Percentiles rank a stretch among this genome's conserved stretches.
Conservation (phyloP, 2,888 invertebrate species). For the Hoplodrina ambigua region DNA sequence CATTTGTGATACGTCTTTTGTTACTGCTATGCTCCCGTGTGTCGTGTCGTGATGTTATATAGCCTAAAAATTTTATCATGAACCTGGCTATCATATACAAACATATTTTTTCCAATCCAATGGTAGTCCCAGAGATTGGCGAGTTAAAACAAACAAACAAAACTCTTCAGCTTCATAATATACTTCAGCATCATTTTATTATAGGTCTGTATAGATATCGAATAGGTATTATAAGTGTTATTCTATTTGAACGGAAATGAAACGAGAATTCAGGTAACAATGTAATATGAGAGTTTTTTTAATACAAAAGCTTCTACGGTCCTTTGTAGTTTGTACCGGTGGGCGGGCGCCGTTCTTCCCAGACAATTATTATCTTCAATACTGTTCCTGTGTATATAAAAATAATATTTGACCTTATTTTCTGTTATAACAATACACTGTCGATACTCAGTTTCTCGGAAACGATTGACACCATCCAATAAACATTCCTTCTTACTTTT, state of each 20-base stretch:
- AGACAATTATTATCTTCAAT: constrained; percentile 46
- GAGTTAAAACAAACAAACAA: too few relatives aligned
- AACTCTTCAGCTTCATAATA: too few relatives aligned
- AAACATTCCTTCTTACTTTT: constrained; percentile 28
- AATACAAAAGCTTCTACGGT: constrained; percentile 30
- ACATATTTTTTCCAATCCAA: too few relatives aligned
- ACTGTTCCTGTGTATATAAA: constrained; percentile 22
- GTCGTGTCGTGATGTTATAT: too few relatives aligned
- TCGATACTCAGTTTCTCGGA: constrained; percentile 15
- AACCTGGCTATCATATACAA: too few relatives aligned
- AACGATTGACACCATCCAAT: constrained; percentile 37
- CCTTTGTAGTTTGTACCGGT: constrained; percentile 31
- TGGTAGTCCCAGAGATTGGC: too few relatives aligned
- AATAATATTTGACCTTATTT: constrained; percentile 22
- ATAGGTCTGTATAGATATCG: too few relatives aligned
- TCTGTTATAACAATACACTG: constrained; percentile 4
- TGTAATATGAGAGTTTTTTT: constrained; percentile 31
- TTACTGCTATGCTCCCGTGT: too few relatives aligned
- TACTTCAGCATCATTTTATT: too few relatives aligned
- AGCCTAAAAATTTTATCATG: too few relatives aligned
- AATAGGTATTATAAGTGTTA: background rate
- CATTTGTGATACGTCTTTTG: too few relatives aligned
- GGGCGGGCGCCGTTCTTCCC: constrained; percentile 9
- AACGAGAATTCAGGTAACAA: constrained; percentile 28
- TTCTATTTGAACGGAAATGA: constrained; percentile 26